A percentile compares a stretch with the other conserved stretches of the same genome.
These are phyloP conservation scores for Aplidium turbinatum DNA, from an alignment of 23 tunicate species.

Conservation along the genomic window DNA sequence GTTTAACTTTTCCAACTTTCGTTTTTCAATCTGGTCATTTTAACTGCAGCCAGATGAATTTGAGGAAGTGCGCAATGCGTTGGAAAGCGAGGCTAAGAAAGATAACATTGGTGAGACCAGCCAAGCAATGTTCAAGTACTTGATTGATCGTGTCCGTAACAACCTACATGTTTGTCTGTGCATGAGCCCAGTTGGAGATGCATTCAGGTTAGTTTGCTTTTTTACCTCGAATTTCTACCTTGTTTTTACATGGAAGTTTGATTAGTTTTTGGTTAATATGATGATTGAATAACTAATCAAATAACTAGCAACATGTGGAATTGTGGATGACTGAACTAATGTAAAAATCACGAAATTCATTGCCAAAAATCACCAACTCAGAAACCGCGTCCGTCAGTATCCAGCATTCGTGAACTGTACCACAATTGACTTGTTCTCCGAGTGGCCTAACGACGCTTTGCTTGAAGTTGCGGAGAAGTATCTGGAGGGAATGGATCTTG, in stretches of 20 bases:
- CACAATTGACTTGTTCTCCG: slow-evolving; percentile 91
- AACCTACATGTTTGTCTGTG: slow-evolving; percentile 85
- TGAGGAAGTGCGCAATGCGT: slow-evolving; percentile 68
- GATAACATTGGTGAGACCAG: slow-evolving; percentile 74
- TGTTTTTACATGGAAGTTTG: not conserved
- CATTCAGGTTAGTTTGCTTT: slow-evolving; percentile 67
- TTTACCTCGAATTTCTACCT: not conserved
- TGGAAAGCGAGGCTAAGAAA: slow-evolving; percentile 75
- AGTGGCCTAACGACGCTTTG: slow-evolving; percentile 96
- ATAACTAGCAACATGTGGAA: not conserved
- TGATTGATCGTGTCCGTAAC: slow-evolving; percentile 85
- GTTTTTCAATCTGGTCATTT: too few species aligned
- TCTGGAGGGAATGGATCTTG: slow-evolving; percentile 91
- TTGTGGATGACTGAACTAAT: too few species aligned
- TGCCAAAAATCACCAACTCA: slow-evolving; percentile 4
- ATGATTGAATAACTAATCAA: not conserved
- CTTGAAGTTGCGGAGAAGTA: slow-evolving; percentile 96
- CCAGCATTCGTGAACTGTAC: slow-evolving; percentile 98
- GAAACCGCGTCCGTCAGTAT: slow-evolving; percentile 96
- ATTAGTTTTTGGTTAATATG: not conserved
- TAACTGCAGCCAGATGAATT: slow-evolving; percentile 86
- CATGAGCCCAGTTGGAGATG: slow-evolving; percentile 95
- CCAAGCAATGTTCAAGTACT: slow-evolving; percentile 82
- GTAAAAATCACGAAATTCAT: too few species aligned
- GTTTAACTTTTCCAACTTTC: too few species aligned